These are phyloP conservation scores for Endotricha flammealis DNA, from an alignment of 2,888 invertebrate genomes.

Conservation along the genomic window DNA sequence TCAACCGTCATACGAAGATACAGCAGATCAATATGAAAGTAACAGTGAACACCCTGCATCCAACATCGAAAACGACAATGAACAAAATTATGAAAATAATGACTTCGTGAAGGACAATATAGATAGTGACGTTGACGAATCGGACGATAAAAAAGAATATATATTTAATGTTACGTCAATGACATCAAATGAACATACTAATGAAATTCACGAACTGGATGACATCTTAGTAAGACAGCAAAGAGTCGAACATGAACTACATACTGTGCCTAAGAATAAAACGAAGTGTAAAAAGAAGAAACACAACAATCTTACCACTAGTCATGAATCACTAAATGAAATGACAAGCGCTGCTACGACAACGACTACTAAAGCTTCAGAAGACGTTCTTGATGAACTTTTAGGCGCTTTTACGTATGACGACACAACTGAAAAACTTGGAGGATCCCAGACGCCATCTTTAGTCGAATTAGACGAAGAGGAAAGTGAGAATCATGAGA, in stretches of 20 bases:
- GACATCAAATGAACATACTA: constrained; percentile 28
- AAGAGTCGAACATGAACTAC: constrained; percentile 28
- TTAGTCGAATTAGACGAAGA: constrained; percentile 34
- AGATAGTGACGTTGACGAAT: constrained; percentile 27
- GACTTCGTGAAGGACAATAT: constrained; percentile 9
- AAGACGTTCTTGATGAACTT: constrained; percentile 51
- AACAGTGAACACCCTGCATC: constrained; percentile 23
- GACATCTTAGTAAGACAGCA: constrained; percentile 33
- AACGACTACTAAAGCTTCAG: constrained; percentile 27
- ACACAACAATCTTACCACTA: constrained; percentile 34
- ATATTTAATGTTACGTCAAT: constrained; percentile 41
- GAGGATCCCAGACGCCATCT: constrained; percentile 17
- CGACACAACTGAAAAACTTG: constrained; percentile 27
- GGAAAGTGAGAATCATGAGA: constrained; percentile 42
- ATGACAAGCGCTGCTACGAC: constrained; percentile 17
- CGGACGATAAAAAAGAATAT: constrained; percentile 47
- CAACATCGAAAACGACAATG: constrained; percentile 21
- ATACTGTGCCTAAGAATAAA: constrained; percentile 46
- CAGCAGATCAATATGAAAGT: constrained; percentile 29
- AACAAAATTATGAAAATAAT: constrained; percentile 22
- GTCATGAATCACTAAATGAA: constrained; percentile 20
- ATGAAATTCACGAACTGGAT: constrained; percentile 31
- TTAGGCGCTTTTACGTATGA: constrained; percentile 49
- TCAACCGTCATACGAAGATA: constrained; percentile 29
- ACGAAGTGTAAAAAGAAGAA: constrained; percentile 69